Conservation (phyloP, 1,140 invertebrate species). For the Drosophila chauvacae region DNA sequence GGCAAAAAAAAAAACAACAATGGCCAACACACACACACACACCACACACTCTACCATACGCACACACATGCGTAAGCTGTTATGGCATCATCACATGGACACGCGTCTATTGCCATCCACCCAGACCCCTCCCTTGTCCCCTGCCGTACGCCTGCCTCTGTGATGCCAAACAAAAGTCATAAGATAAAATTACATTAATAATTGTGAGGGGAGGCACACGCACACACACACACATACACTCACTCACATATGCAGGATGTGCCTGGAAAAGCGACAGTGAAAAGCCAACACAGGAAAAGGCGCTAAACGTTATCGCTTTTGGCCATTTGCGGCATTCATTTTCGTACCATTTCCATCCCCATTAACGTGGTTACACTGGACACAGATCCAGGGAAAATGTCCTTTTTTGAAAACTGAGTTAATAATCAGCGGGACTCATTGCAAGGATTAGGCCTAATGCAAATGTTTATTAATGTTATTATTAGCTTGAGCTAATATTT, state of each 20-base stretch:
- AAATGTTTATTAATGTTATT: background rate
- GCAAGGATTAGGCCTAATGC: background rate
- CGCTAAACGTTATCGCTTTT: slow-evolving; percentile 71
- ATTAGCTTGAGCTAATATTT: slow-evolving; percentile 5
- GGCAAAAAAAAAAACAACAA: slow-evolving; percentile 26
- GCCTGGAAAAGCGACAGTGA: background rate
- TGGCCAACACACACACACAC: slow-evolving; percentile 20
- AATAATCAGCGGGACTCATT: background rate
- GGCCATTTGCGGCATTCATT: slow-evolving; percentile 54
- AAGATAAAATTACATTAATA: slow-evolving; percentile 81
- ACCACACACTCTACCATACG: background rate
- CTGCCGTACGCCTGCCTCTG: background rate
- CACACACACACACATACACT: background rate
- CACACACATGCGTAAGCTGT: slow-evolving; percentile 10
- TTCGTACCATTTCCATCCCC: slow-evolving; percentile 2
- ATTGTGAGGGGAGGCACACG: slow-evolving; percentile 33
- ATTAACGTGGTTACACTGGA: background rate
- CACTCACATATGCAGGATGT: background rate
- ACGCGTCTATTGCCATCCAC: slow-evolving; percentile 9
- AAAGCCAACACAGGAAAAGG: slow-evolving; percentile 37
- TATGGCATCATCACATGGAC: slow-evolving; percentile 52
- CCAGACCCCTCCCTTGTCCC: background rate
- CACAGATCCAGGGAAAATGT: background rate
- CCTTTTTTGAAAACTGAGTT: background rate
- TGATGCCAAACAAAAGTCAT: slow-evolving; percentile 75